A percentile compares a stretch with the other conserved stretches of the same genome.
Evolutionary conservation across 2,888 invertebrate genomes (phyloP).

Genomic region (Sinhomidia bicolor): DNA sequence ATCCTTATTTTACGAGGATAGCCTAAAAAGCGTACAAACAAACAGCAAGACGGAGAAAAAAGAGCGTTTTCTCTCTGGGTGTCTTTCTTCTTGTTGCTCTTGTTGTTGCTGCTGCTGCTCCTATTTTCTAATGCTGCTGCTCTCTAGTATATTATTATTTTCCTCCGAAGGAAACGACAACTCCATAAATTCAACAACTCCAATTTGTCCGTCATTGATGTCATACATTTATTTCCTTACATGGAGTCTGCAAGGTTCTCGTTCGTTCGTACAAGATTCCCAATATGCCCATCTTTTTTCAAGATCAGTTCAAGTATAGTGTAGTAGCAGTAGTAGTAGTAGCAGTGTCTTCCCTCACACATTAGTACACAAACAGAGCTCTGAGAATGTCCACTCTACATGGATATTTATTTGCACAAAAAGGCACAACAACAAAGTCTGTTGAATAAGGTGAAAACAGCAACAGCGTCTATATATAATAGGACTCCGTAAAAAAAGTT

Average conservation of each 20-base stretch:
- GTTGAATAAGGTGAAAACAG: too few species aligned
- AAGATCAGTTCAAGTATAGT: background rate
- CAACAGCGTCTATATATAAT: too few species aligned
- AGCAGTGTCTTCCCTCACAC: too few species aligned
- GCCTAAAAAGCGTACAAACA: too few species aligned
- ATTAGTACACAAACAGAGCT: too few species aligned
- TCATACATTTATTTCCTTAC: slow-evolving; percentile 36
- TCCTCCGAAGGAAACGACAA: background rate
- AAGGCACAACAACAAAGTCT: too few species aligned
- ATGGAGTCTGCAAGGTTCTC: slow-evolving; percentile 6
- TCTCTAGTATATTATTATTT: background rate
- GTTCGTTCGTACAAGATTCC: background rate
- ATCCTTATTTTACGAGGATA: too few species aligned
- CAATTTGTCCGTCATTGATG: slow-evolving; percentile 2
- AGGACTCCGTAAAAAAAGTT: too few species aligned
- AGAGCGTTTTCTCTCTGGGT: background rate
- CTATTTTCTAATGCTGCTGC: background rate
- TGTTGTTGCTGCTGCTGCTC: background rate
- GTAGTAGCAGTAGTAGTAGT: background rate
- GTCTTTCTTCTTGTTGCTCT: background rate
- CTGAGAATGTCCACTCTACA: background rate
- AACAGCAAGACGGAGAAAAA: background rate
- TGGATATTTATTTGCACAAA: background rate
- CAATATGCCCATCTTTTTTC: slow-evolving; percentile 13
- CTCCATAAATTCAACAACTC: slow-evolving; percentile 30